A percentile compares a stretch with the other conserved stretches of the same genome.
These are phyloP conservation scores for Gephyroberyx darwinii DNA, from an alignment of 2,797 vertebrate genomes.

Conservation along the genomic window DNA sequence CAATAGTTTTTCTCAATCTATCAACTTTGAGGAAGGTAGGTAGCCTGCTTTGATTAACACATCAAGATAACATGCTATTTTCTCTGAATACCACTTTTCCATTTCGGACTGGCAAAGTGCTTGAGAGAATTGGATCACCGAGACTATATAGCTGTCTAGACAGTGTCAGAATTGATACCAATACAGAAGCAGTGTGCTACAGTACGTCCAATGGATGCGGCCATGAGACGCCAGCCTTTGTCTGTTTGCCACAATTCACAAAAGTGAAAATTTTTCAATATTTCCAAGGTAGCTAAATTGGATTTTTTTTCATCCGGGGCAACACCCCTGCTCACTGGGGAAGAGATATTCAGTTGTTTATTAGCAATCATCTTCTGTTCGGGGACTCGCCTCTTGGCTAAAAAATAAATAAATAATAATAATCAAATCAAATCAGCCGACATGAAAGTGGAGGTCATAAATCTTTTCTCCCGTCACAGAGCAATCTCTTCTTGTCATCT, in stretches of 20 bases:
- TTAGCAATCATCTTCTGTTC: slow-evolving; percentile 29
- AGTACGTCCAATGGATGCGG: slow-evolving; percentile 32
- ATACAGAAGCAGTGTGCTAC: slow-evolving; percentile 24
- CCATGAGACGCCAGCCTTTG: slow-evolving; percentile 48
- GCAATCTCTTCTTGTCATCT: slow-evolving; percentile 61
- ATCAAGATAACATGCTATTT: slow-evolving; percentile 21
- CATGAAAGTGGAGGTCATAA: slow-evolving; percentile 48
- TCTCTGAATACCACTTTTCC: slow-evolving; percentile 33
- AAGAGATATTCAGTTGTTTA: slow-evolving; percentile 37
- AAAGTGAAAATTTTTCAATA: neutral
- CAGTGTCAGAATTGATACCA: slow-evolving; percentile 27
- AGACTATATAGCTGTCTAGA: slow-evolving; percentile 53
- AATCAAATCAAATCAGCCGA: slow-evolving; percentile 51
- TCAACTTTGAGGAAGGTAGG: slow-evolving; percentile 31
- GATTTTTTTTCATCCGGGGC: slow-evolving; percentile 3
- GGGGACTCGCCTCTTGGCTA: slow-evolving; percentile 10
- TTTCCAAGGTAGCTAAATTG: slow-evolving; percentile 1
- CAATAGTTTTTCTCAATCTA: slow-evolving; percentile 28
- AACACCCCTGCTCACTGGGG: slow-evolving; percentile 1
- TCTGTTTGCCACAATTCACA: slow-evolving; percentile 22
- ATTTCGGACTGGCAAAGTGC: slow-evolving; percentile 40
- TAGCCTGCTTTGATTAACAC: slow-evolving; percentile 19
- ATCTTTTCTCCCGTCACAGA: slow-evolving; percentile 44
- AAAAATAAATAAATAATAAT: neutral
- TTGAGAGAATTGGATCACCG: slow-evolving; percentile 45